Percentiles rank a stretch among this genome's conserved stretches.
Conservation (phyloP, 1,140 invertebrate genomes). For the Eriosoma lanigerum region DNA sequence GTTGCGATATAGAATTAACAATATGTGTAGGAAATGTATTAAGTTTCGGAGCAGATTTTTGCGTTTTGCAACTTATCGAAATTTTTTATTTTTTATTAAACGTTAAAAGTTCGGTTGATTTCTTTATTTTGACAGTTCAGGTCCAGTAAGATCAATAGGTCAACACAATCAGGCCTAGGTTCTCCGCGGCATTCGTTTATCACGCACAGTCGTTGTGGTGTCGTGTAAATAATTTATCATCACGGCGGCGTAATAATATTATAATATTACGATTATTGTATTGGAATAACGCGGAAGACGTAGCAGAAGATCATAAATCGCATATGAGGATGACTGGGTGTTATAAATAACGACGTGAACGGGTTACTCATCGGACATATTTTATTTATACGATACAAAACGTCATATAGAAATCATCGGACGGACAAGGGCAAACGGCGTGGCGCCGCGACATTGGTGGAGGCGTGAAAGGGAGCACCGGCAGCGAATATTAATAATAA, state of each 20-base stretch:
- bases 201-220: no score
- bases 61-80: no score
- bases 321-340: constrained; percentile 31
- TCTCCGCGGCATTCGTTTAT: no score
- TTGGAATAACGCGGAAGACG: constrained; percentile 45
- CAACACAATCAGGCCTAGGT: no score
- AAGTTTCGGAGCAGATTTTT: no score
- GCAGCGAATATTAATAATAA: not conserved
- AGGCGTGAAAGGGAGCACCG: constrained; percentile 41
- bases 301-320: constrained; percentile 23
- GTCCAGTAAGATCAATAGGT: no score
- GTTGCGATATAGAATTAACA: no score
- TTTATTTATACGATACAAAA: constrained; percentile 11
- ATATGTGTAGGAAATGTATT: no score
- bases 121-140: no score
- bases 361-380: constrained; percentile 18
- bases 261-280: not conserved
- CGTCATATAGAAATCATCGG: not conserved
- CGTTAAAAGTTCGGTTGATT: no score
- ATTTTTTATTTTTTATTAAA: no score
- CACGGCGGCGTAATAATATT: not conserved
- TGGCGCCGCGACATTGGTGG: constrained; percentile 34
- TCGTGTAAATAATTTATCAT: not conserved
- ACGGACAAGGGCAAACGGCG: constrained; percentile 45
- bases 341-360: constrained; percentile 27